These are phyloP conservation scores for Triplophysa siluroides DNA, from an alignment of 2,113 vertebrate genomes.

Conservation along the genomic window DNA sequence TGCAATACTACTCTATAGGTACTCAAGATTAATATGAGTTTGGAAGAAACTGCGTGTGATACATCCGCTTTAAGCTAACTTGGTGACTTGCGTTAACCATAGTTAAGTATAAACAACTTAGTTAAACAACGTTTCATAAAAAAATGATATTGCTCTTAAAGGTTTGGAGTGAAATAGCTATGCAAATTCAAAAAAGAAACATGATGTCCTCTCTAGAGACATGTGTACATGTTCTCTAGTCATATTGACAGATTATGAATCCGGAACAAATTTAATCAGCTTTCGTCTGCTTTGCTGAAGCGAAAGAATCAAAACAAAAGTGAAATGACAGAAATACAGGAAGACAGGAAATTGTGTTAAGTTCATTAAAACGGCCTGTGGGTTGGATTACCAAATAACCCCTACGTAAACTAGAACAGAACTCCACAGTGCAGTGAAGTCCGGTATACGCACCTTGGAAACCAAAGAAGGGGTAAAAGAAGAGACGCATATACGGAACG, in stretches of 20 bases:
- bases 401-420: not conserved
- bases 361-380: slow-evolving; percentile 31
- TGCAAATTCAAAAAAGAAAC: not conserved
- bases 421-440: not conserved
- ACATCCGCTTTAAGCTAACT: no score
- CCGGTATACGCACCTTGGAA: no score
- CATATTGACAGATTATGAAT: slow-evolving; percentile 13
- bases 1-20: no score
- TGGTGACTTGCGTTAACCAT: no score
- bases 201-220: not conserved
- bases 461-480: no score
- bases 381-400: slow-evolving; percentile 20
- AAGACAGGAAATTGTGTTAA: slow-evolving; percentile 3
- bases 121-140: no score
- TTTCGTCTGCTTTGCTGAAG: not conserved
- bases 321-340: not conserved
- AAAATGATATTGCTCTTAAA: no score
- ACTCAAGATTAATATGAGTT: no score
- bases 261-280: slow-evolving; percentile 6
- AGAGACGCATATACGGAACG: no score
- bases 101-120: no score
- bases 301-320: not conserved
- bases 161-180: not conserved
- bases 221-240: not conserved
- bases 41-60: no score